Evolutionary conservation across 2,113 vertebrate genomes (phyloP), one percentile per base, ranked within the genome.

Genomic region (Myotis yumanensis): DNA sequence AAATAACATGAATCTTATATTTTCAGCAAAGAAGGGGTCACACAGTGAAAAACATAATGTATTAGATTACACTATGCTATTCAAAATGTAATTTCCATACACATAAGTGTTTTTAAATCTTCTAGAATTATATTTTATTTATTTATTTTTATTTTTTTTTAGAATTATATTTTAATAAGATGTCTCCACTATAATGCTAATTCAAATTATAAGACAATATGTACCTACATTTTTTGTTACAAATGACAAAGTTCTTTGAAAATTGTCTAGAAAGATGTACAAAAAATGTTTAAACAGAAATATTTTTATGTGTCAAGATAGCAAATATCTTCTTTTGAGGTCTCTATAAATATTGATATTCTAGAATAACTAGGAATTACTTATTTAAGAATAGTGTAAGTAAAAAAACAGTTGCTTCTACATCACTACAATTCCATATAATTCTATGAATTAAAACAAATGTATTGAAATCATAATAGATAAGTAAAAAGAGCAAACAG

Each of bases 51-150:
- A 52, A 46, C 43, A 20, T 94, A 7, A 12, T 90, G 11, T 84
- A 14, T 52, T 40, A 10, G 10, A 83, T 96, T 23, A 90, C 35
- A 46, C 2, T 71, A 28, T 69, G 35, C 93, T 86, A 92, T 32
- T 80, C 32, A 89, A 89, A 11, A 94, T 30, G 17, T 0, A 82
- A 12, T 0, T n/a, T 35, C 0, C 28, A 64, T 59, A 82, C 0
- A 76, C 17, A 92, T 20, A 90, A 95, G 16, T 89, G 28, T 37
- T 95, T 96, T 64, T 28, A 96, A 77, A 96, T 59, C 32, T 77
- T 54, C 75, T 75, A 92, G 15, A 68, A 85, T 32, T 57, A 62
- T 64, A 73, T 62, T 89, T 84, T 85, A 93, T n/a, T n/a, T n/a
- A n/a, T n/a, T n/a, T n/a, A n/a, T n/a, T n/a, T n/a, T n/a, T n/a